Evolutionary conservation across 2,113 vertebrate species (phyloP).

Genomic region (Myiopsitta monachus): DNA sequence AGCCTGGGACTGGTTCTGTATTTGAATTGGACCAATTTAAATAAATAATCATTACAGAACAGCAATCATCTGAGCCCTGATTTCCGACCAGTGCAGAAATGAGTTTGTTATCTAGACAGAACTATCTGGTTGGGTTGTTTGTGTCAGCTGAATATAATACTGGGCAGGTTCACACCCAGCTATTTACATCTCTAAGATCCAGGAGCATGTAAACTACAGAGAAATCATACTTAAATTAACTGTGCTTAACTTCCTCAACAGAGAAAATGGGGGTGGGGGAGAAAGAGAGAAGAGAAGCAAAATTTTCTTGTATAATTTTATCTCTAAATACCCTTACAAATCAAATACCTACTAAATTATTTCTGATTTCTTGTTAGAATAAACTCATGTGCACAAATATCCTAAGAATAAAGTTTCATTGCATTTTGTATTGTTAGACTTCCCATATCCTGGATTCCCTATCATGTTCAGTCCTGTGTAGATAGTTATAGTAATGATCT

Average conservation of each 20-base stretch:
- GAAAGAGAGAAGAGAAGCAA: neutral
- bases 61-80: neutral
- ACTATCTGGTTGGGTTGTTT: slow-evolving; percentile 54
- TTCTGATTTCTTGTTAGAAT: slow-evolving; percentile 7
- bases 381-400: neutral
- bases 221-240: slow-evolving; percentile 18
- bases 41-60: slow-evolving; percentile 42
- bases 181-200: slow-evolving; percentile 48
- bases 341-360: neutral
- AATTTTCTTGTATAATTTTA: neutral
- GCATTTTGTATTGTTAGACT: slow-evolving; percentile 1
- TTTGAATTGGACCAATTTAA: slow-evolving; percentile 24
- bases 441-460: slow-evolving; percentile 31
- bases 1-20: neutral
- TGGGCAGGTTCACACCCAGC: slow-evolving; percentile 39
- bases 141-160: slow-evolving; percentile 56
- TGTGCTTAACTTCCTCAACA: neutral
- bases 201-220: slow-evolving; percentile 38
- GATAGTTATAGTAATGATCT: slow-evolving; percentile 63
- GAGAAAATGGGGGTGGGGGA: neutral
- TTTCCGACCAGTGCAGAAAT: neutral
- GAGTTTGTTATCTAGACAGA: slow-evolving; percentile 39
- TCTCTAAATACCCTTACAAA: neutral
- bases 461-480: slow-evolving; percentile 68
- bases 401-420: neutral